Evolutionary conservation across 2,113 vertebrate genomes (phyloP).

Genomic region (Rissa tridactyla): DNA sequence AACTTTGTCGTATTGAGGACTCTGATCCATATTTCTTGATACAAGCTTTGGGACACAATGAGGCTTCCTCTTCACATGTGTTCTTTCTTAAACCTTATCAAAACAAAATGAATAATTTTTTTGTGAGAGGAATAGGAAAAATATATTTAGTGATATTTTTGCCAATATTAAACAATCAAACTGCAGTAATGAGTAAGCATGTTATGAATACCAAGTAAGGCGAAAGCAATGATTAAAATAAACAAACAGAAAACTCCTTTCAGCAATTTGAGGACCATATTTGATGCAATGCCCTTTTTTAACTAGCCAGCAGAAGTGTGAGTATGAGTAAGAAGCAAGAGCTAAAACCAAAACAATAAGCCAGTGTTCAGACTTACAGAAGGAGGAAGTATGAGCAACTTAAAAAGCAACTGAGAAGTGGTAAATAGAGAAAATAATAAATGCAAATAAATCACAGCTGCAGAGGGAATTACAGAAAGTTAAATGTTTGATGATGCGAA

Average conservation of each 20-base stretch:
- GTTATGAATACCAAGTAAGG: background rate
- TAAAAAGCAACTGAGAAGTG: constrained; percentile 17
- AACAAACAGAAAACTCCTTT: constrained; percentile 23
- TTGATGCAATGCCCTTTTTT: background rate
- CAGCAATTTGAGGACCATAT: background rate
- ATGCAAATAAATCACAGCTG: constrained; percentile 60
- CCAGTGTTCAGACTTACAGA: background rate
- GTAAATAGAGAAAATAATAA: constrained; percentile 54
- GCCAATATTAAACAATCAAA: constrained; percentile 8
- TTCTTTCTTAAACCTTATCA: background rate
- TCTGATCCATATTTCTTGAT: background rate
- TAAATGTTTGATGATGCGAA: constrained; percentile 60
- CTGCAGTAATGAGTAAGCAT: background rate
- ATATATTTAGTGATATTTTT: background rate
- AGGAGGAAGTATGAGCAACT: constrained; percentile 51
- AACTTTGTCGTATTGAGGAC: background rate
- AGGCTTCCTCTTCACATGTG: background rate
- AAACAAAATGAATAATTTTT: background rate
- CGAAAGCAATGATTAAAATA: constrained; percentile 16
- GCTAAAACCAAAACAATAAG: constrained; percentile 36
- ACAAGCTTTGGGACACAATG: background rate
- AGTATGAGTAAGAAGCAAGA: constrained; percentile 32
- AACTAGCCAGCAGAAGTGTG: background rate
- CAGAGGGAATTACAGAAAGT: constrained; percentile 53
- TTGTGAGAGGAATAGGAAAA: background rate